These are phyloP conservation scores for Morinoia aosen DNA, from an alignment of 2,888 invertebrate species.

Conservation along the genomic window DNA sequence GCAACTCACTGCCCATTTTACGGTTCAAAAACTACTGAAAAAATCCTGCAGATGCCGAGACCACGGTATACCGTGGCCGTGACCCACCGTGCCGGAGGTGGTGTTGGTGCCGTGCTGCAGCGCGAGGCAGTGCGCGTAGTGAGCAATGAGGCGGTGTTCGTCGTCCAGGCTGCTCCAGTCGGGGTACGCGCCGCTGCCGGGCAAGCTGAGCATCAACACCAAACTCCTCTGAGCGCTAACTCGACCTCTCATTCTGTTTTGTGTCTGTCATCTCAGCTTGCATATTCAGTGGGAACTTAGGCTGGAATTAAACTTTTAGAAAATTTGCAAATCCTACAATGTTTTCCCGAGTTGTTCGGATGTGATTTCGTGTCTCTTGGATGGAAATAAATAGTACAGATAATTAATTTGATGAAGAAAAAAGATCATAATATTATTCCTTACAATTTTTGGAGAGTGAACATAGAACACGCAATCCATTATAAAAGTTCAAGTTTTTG, in stretches of 20 bases:
- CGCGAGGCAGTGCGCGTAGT: constrained; percentile 95
- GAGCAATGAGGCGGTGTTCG: constrained; percentile 95
- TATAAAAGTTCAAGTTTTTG: too few relatives aligned
- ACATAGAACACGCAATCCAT: too few relatives aligned
- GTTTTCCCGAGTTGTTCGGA: too few relatives aligned
- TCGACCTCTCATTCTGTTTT: neutral
- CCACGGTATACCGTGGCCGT: neutral
- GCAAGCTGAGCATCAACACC: constrained; percentile 53
- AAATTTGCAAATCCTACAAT: too few relatives aligned
- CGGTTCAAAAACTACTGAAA: too few relatives aligned
- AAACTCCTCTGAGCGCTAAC: neutral
- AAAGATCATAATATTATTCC: too few relatives aligned
- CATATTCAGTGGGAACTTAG: neutral
- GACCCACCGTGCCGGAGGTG: constrained; percentile 6
- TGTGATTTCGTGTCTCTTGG: too few relatives aligned
- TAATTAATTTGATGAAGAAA: too few relatives aligned
- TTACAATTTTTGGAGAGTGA: too few relatives aligned
- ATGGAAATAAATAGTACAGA: too few relatives aligned
- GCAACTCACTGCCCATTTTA: neutral
- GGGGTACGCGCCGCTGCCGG: constrained; percentile 64
- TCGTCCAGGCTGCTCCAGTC: constrained; percentile 74
- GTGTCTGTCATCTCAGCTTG: neutral
- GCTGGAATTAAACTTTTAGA: too few relatives aligned
- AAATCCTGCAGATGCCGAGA: neutral
- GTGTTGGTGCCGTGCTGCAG: constrained; percentile 70